Evolutionary conservation across 2,113 vertebrate species (phyloP), one percentile per base, ranked within the genome.

Genomic region (Cyphomyrus discorhynchus): DNA sequence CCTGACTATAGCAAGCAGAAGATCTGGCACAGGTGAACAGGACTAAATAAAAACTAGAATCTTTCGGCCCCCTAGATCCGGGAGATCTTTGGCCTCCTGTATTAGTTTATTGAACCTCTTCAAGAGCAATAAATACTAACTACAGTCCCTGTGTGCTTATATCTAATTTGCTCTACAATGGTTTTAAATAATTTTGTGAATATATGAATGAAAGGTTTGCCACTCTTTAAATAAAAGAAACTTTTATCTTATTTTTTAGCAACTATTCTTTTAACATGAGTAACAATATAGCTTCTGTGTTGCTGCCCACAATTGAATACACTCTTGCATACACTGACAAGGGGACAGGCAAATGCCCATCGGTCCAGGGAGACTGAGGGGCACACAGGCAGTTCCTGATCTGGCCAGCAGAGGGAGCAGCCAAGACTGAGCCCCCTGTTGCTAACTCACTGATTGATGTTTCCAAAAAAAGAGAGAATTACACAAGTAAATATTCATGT

Each of bases 331-430:
- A 80, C 74, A 42, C 35, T 39, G 74, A 80, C 5, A 42, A 42
- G 5, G 5, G 74, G 39, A 19, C 35, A 80, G 31, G 70, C 13
- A 77, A 27, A 46, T 46, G 80, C 7, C 80, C 42, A 10, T 21
- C 5, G 0, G 24, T 50, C 49, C 2, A 0, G 1, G 35, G 17
- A 42, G 27, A 53, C 17, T 11, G 27, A 19, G 1, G 50, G 11
- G 35, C 49, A 56, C 19, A 39, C 87, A 3, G 27, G 49, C 31
- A 77, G 42, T 39, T 47, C 49, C 66, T 42, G 74, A 39, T 50
- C 9, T 89, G 47, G 47, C 88, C 88, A 89, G 74, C 70, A 89
- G 88, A 89, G 80, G 88, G 88, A 17, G 50, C 74, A 19, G 74
- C 7, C 27, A 31, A 42, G 49, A 50, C n/a, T 47, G 10, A 53